Conservation (phyloP, 2,888 invertebrate species). For the Selenia dentaria region DNA sequence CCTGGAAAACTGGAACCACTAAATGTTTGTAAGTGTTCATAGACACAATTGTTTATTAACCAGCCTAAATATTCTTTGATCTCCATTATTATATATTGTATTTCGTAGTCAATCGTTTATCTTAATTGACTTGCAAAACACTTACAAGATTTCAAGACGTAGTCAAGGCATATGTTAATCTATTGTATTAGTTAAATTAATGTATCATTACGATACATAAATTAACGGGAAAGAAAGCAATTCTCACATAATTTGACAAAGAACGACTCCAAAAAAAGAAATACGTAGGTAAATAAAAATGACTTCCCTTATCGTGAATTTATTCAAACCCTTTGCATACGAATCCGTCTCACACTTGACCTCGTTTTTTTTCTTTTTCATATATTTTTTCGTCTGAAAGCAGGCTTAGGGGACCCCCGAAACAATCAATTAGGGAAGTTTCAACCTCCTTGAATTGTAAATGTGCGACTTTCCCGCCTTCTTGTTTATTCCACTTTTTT, state of each 20-base stretch:
- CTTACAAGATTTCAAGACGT: too few species aligned
- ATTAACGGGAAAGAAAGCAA: too few species aligned
- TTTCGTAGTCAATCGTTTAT: too few species aligned
- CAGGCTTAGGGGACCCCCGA: conserved; percentile 61
- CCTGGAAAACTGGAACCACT: too few species aligned
- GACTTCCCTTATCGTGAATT: background rate
- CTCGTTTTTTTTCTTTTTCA: conserved; percentile 33
- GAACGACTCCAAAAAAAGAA: conserved; percentile 12
- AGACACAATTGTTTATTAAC: too few species aligned
- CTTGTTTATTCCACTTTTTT: conserved; percentile 46
- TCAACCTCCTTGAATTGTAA: conserved; percentile 72
- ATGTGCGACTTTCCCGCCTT: conserved; percentile 53
- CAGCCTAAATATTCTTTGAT: too few species aligned
- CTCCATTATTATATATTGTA: too few species aligned
- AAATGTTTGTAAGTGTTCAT: too few species aligned
- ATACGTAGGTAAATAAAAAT: conserved; percentile 1
- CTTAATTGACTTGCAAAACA: too few species aligned
- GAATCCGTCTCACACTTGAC: conserved; percentile 30
- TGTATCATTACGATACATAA: too few species aligned
- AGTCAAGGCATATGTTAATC: too few species aligned
- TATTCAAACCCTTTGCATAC: conserved; percentile 28
- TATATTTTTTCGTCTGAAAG: conserved; percentile 57
- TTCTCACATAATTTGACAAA: background rate
- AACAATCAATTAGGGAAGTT: conserved; percentile 79
- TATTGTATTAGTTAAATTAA: too few species aligned